phyloP scores from a whole-genome alignment of 2,888 invertebrate species.

The Trachelus troglodyta region DNA sequence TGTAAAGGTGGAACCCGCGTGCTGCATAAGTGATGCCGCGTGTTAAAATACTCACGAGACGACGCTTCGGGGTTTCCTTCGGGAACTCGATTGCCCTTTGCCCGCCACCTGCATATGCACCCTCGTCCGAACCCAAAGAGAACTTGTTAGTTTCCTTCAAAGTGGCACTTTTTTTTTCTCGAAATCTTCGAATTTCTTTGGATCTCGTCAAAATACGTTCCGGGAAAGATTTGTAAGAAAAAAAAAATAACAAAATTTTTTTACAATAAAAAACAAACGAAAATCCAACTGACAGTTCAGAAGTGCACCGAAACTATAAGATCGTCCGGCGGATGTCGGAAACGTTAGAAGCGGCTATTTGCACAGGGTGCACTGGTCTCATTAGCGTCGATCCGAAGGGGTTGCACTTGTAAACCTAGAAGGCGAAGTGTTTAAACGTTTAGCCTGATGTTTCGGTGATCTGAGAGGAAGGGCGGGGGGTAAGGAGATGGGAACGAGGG shows the following conservation, averaged over 20 bases:
- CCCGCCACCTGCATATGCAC: background rate
- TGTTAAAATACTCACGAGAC: constrained; percentile 52
- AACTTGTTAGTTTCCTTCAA: background rate
- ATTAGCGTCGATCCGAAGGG: constrained; percentile 35
- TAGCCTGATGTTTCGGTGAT: constrained; percentile 17
- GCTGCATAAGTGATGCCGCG: constrained; percentile 62
- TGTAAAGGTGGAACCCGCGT: constrained; percentile 54
- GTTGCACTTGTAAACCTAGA: constrained; percentile 20
- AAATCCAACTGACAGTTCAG: background rate
- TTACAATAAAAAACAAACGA: background rate
- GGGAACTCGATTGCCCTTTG: background rate
- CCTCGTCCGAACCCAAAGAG: background rate
- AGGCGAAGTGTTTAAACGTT: constrained; percentile 17
- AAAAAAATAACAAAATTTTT: background rate
- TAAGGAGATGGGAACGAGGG: constrained; percentile 4
- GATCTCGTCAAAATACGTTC: background rate
- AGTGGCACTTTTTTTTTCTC: background rate
- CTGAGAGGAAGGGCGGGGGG: background rate
- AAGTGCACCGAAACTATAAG: background rate
- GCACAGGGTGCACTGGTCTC: constrained; percentile 34
- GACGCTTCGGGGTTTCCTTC: constrained; percentile 30
- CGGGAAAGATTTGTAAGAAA: background rate
- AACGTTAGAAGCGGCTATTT: constrained; percentile 18
- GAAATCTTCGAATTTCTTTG: background rate
- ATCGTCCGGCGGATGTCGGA: background rate